Conservation (phyloP, 2,888 invertebrate species). For the Euplagia quadripunctaria region DNA sequence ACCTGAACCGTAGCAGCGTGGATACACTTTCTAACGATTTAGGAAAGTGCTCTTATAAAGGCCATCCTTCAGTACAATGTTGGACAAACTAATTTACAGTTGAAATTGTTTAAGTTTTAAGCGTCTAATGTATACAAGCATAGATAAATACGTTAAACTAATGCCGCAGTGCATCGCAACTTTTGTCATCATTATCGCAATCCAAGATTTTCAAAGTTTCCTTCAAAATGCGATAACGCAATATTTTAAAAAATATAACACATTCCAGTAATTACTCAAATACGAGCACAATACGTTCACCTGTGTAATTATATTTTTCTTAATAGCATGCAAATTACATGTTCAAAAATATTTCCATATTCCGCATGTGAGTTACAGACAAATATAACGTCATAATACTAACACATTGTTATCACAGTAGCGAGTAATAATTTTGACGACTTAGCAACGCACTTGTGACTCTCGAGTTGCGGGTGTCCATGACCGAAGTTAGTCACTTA, state of each 20-base stretch:
- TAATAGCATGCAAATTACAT: not conserved
- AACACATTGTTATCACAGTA: too few relatives aligned
- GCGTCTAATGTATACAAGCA: not conserved
- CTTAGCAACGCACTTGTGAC: too few relatives aligned
- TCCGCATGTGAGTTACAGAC: not conserved
- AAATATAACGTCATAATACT: not conserved
- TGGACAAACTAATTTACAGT: not conserved
- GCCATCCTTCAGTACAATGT: constrained; percentile 9
- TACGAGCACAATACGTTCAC: not conserved
- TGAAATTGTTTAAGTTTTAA: too few relatives aligned
- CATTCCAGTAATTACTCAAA: not conserved
- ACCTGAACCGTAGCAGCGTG: constrained; percentile 9
- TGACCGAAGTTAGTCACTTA: too few relatives aligned
- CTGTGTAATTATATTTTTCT: not conserved
- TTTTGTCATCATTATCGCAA: not conserved
- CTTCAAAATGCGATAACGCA: constrained; percentile 7
- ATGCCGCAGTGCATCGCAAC: not conserved
- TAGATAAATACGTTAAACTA: not conserved
- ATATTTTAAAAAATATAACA: not conserved
- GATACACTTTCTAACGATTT: constrained; percentile 39
- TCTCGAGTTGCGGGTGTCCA: too few relatives aligned
- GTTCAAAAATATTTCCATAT: not conserved
- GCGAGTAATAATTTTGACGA: too few relatives aligned
- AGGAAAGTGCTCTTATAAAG: constrained; percentile 25
- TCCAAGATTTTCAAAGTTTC: constrained; percentile 8